These are phyloP conservation scores for Antheraea pernyi DNA, from an alignment of 1,140 invertebrate genomes.

Conservation along the genomic window DNA sequence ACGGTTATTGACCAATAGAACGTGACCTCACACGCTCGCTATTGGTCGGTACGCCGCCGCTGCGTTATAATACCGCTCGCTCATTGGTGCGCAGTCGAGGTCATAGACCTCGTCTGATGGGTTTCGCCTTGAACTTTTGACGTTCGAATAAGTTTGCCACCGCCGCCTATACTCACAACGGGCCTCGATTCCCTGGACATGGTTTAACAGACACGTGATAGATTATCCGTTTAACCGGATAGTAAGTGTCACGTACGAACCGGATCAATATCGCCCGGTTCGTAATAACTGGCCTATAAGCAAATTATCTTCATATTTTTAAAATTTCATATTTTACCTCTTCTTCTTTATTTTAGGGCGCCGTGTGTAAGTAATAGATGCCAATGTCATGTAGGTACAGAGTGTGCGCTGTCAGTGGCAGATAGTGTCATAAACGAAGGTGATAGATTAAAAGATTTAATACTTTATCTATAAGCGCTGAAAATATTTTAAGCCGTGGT, in stretches of 20 bases:
- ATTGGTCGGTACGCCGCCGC: conserved; percentile 33
- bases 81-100: conserved; percentile 30
- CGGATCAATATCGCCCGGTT: not conserved
- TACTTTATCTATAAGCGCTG: too few species aligned
- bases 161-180: not conserved
- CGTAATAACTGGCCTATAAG: not conserved
- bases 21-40: conserved; percentile 20
- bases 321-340: too few species aligned
- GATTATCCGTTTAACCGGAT: not conserved
- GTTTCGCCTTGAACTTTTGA: conserved; percentile 42
- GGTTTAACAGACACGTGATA: not conserved
- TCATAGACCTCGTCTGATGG: conserved; percentile 20
- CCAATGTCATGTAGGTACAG: too few species aligned
- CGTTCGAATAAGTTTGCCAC: not conserved
- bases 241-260: not conserved
- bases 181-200: not conserved
- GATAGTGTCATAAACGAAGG: too few species aligned
- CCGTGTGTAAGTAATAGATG: too few species aligned
- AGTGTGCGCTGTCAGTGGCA: too few species aligned
- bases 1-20: conserved; percentile 26
- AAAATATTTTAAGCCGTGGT: too few species aligned
- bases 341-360: too few species aligned
- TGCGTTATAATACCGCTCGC: conserved; percentile 15
- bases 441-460: too few species aligned
- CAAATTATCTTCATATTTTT: too few species aligned